Base-by-base conservation (phyloP, 2,888 invertebrate genomes). In the Drosophila seclusa region DNA sequence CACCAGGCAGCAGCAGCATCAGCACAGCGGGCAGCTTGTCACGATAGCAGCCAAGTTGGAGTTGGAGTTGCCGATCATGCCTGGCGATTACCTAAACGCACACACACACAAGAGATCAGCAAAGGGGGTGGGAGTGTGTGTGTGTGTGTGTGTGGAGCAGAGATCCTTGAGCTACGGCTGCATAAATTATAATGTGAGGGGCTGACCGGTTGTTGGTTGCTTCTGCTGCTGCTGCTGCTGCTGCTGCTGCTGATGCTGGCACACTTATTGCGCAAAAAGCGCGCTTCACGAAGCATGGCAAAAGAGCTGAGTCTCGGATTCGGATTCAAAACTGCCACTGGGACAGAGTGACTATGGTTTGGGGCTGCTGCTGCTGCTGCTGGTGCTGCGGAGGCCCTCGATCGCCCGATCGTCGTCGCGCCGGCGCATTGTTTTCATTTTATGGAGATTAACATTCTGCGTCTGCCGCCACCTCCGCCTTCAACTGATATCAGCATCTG, bases 381-480 rank as follows among this genome's bases (percentile, higher is more conserved):
- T 34, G 34, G 24, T 76, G 72, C 68, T 57, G 73, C 67, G 64
- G 62, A 40, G 55, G 72, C 73, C 68, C 71, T 70, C 68, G 77
- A 74, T 67, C 72, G 58, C 72, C 69, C 74, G 73, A 69, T 78
- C 76, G 73, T 65, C 81, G 87, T 80, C 76, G 87, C 87, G 84
- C 82, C 89, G 89, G 75, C 82, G 87, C 90, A 87, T 87, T 87
- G 87, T 87, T 87, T 89, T 85, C 90, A 82, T 89, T 89, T 87
- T 87, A 87, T 87, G 87, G 87, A 87, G 87, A 87, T 87, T 89
- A 89, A 87, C 89, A 87, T 88, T 87, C 79, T 87, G 88, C 88
- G 68, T 73, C 70, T 66, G 65, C 61, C 59, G 52, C 57, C 59
- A 53, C 38, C 45, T 49, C 68, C 62, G 65, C 58, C 68, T 63